Percentiles rank a stretch among this genome's conserved stretches.
These are phyloP conservation scores for Catocala nupta DNA, from an alignment of 2,888 invertebrate species.

Conservation along the genomic window DNA sequence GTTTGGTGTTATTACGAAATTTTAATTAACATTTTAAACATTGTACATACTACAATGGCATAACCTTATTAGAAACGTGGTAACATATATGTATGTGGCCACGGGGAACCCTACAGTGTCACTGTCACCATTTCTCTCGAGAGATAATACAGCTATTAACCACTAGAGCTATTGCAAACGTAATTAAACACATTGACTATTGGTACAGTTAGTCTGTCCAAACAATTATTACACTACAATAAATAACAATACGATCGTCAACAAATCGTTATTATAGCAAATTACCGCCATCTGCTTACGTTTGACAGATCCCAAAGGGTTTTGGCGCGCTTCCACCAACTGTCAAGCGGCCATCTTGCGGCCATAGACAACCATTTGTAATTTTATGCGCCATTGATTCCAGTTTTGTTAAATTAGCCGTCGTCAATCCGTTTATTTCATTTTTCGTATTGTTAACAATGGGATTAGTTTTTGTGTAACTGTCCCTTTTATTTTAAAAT, in stretches of 20 bases:
- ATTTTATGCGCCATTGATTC: slow-evolving; percentile 82
- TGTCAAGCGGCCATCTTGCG: slow-evolving; percentile 78
- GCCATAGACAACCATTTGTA: slow-evolving; percentile 78
- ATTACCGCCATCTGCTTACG: slow-evolving; percentile 80
- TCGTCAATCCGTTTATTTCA: slow-evolving; percentile 67
- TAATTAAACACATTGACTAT: slow-evolving; percentile 36
- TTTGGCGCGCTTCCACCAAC: slow-evolving; percentile 76
- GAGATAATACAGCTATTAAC: slow-evolving; percentile 29
- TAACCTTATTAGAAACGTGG: too few species aligned
- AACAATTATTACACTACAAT: slow-evolving; percentile 80
- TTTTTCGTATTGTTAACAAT: slow-evolving; percentile 53
- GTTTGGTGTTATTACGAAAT: too few species aligned
- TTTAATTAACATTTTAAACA: too few species aligned
- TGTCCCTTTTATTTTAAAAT: slow-evolving; percentile 45
- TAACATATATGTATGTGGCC: too few species aligned
- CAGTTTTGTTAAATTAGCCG: slow-evolving; percentile 80
- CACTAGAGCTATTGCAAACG: slow-evolving; percentile 35
- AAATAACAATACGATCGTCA: slow-evolving; percentile 80
- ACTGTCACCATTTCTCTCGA: slow-evolving; percentile 14
- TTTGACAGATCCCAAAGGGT: slow-evolving; percentile 83
- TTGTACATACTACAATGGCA: too few species aligned
- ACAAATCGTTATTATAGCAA: slow-evolving; percentile 73
- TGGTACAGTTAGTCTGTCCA: slow-evolving; percentile 63
- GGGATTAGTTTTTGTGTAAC: slow-evolving; percentile 22
- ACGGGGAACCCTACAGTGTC: too few species aligned